A percentile compares a stretch with the other conserved stretches of the same genome.
phyloP scores from a whole-genome alignment of 2,113 vertebrate genomes.

The Charadrius vociferus region DNA sequence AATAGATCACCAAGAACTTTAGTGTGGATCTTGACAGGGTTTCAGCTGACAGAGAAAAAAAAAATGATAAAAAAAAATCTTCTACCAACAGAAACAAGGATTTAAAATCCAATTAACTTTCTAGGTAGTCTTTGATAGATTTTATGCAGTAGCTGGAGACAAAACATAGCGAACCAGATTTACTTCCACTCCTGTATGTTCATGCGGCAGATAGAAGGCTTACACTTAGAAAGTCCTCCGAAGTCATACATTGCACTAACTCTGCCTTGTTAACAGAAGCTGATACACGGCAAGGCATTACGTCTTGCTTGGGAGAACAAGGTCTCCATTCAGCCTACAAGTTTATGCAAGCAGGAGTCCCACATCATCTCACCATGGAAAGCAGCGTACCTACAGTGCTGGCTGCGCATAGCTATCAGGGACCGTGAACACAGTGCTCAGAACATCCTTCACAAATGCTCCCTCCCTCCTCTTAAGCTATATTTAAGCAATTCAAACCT shows the following conservation, averaged over 20 bases:
- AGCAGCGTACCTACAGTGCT: neutral
- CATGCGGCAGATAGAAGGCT: neutral
- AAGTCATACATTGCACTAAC: neutral
- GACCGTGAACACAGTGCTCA: neutral
- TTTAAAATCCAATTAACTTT: neutral
- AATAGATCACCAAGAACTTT: neutral
- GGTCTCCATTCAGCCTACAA: neutral
- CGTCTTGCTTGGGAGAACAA: neutral
- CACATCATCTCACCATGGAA: neutral
- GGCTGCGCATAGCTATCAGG: rapidly evolving
- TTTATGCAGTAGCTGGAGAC: neutral
- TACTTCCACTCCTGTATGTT: neutral
- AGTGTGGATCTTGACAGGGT: neutral
- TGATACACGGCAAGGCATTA: neutral
- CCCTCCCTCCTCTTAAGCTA: neutral
- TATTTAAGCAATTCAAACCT: neutral
- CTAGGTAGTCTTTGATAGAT: neutral
- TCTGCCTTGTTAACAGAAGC: neutral
- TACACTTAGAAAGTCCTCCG: neutral
- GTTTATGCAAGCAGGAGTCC: neutral
- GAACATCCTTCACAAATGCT: neutral
- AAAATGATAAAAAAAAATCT: neutral
- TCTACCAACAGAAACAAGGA: neutral
- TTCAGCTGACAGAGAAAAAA: neutral
- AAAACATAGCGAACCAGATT: neutral